Evolutionary conservation across 2,797 vertebrate species (phyloP).

Genomic region (Tenualosa ilisha): DNA sequence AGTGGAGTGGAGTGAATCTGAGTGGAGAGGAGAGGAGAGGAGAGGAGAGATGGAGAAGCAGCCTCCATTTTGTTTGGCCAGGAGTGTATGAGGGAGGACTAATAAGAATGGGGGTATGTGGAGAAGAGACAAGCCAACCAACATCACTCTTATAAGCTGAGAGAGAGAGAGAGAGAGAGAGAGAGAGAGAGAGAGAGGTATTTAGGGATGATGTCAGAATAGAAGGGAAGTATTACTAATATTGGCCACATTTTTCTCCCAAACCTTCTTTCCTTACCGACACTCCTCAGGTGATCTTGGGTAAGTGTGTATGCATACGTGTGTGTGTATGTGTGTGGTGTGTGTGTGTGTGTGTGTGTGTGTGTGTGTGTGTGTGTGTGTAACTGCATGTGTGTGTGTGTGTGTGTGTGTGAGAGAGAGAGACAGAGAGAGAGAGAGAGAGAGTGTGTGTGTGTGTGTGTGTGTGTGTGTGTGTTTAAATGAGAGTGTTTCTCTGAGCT

Average conservation of each 20-base stretch:
- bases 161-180: neutral
- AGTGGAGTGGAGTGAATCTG: neutral
- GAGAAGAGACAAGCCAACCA: neutral
- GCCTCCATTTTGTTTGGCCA: no score
- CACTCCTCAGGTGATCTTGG: slow-evolving; percentile 40
- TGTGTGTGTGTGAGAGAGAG: neutral
- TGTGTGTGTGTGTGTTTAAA: slow-evolving; percentile 31
- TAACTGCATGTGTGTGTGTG: neutral
- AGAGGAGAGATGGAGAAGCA: neutral
- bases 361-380: neutral
- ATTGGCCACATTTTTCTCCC: slow-evolving; percentile 59
- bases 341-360: neutral
- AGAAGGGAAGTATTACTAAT: slow-evolving; percentile 49
- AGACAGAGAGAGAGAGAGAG: neutral
- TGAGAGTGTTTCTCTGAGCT: slow-evolving; percentile 42
- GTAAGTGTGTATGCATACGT: neutral
- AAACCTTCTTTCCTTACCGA: slow-evolving; percentile 44
- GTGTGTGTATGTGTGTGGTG: neutral
- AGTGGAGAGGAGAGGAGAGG: neutral
- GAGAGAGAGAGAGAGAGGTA: neutral
- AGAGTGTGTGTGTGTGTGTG: slow-evolving; percentile 19
- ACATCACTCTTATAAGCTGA: neutral
- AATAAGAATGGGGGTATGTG: no score
- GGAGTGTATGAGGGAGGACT: no score
- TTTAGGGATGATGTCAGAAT: slow-evolving; percentile 2